phyloP scores from a whole-genome alignment of 1,140 invertebrate species.

The Aleiodes sp. region DNA sequence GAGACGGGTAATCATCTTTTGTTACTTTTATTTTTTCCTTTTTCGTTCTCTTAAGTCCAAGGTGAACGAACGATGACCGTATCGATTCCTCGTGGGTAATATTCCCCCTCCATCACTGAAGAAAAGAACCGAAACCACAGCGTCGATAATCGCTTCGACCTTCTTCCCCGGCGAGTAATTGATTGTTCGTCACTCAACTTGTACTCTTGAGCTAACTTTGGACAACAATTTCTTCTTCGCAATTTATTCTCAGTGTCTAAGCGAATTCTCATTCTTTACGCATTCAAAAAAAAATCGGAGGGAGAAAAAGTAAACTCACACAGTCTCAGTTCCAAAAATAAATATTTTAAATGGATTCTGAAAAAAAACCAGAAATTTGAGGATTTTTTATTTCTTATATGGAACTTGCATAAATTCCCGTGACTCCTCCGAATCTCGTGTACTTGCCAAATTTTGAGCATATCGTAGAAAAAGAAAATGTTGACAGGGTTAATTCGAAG shows the following conservation, averaged over 20 bases:
- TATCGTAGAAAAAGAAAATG: too few relatives aligned
- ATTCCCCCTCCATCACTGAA: neutral
- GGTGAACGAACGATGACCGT: slow-evolving; percentile 27
- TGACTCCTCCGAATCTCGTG: too few relatives aligned
- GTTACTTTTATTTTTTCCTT: slow-evolving; percentile 13
- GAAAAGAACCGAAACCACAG: slow-evolving; percentile 10
- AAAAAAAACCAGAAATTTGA: too few relatives aligned
- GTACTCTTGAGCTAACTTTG: neutral
- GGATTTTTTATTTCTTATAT: too few relatives aligned
- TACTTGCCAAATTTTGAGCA: too few relatives aligned
- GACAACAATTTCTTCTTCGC: slow-evolving; percentile 13
- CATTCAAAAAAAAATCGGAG: too few relatives aligned
- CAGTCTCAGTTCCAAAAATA: too few relatives aligned
- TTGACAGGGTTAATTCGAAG: too few relatives aligned
- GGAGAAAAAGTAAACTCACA: too few relatives aligned
- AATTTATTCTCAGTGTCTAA: neutral
- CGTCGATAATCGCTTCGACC: slow-evolving; percentile 34
- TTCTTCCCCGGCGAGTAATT: slow-evolving; percentile 29
- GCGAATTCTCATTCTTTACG: slow-evolving; percentile 19
- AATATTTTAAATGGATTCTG: too few relatives aligned
- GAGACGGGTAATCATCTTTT: slow-evolving; percentile 31
- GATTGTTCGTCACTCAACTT: slow-evolving; percentile 28
- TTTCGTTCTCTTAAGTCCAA: neutral
- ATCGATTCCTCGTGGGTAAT: slow-evolving; percentile 31
- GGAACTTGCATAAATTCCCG: too few relatives aligned